Base-by-base conservation (phyloP, 1,140 invertebrate genomes). In the Mizuhopecten yessoensis region DNA sequence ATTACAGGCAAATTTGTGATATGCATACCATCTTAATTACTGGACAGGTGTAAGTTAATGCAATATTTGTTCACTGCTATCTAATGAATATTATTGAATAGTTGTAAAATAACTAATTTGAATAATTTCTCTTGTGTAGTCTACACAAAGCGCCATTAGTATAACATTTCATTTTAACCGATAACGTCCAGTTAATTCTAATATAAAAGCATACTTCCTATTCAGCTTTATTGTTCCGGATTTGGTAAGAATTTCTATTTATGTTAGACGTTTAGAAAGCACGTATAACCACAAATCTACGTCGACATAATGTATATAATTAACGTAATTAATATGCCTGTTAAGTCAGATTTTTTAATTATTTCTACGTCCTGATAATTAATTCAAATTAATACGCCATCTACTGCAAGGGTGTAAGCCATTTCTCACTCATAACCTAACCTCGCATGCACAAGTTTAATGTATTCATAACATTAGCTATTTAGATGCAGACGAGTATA, bases 361-460 rank as follows among this genome's bases (percentile, higher is more conserved):
- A 29, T n/a, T 75, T n/a, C 9, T 75, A 9, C 57, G 57, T 75
- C 23, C 29, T 75, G 57, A 0, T 75, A 75, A 75, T 29, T 75
- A 75, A 75, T 75, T 75, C 57, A 75, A 75, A 75, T 75, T 75
- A 75, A 75, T 75, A 75, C n/a, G 17, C 17, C 23, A n/a, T 75
- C 57, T 29, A 75, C 23, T 29, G 57, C 20, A n/a, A 75, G 23
- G 15, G 42, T 45, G 9, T 45, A 17, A 45, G 9, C 57, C 1
- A 3, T 75, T 29, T 75, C 11, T 7, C 5, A 29, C n/a, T 75
- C 57, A 29, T 29, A 29, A 75, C n/a, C 57, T 17, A 75, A 75
- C n/a, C 11, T 75, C 17, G 9, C n/a, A 29, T n/a, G 23, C 5
- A 5, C 29, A 75, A 75, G 3, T 49, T 49, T 20, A 49, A 49